phyloP scores from a whole-genome alignment of 2,797 vertebrate species.

The Pterois miles region DNA sequence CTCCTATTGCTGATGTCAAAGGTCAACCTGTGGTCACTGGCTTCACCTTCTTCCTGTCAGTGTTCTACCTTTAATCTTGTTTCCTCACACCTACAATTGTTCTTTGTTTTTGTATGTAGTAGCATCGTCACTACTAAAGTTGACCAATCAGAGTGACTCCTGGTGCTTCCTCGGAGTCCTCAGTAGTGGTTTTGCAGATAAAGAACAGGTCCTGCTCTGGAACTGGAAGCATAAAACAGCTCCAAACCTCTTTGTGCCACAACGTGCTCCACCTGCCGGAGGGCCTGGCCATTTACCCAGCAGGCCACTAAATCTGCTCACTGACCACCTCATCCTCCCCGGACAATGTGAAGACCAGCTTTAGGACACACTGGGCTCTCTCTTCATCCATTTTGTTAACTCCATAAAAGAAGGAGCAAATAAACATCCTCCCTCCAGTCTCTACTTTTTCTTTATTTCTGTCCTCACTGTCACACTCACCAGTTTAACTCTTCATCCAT shows the following conservation, averaged over 20 bases:
- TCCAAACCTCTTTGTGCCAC: neutral
- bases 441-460: neutral
- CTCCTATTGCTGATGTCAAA: too few species aligned
- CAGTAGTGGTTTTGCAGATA: neutral
- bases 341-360: conserved; percentile 57
- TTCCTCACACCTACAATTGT: neutral
- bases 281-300: neutral
- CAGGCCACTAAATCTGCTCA: neutral
- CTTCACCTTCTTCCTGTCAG: neutral
- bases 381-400: neutral
- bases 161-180: neutral
- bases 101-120: neutral
- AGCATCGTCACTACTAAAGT: neutral
- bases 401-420: neutral
- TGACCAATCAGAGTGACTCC: neutral
- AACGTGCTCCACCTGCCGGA: neutral
- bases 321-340: conserved; percentile 20
- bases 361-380: conserved; percentile 7
- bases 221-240: neutral
- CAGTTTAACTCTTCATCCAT: neutral
- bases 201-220: neutral
- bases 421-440: neutral
- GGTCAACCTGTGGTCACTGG: conserved; percentile 41
- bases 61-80: neutral
- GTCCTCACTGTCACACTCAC: neutral